Evolutionary conservation across 2,797 vertebrate genomes (phyloP).

Genomic region (Gymnocypris eckloni): DNA sequence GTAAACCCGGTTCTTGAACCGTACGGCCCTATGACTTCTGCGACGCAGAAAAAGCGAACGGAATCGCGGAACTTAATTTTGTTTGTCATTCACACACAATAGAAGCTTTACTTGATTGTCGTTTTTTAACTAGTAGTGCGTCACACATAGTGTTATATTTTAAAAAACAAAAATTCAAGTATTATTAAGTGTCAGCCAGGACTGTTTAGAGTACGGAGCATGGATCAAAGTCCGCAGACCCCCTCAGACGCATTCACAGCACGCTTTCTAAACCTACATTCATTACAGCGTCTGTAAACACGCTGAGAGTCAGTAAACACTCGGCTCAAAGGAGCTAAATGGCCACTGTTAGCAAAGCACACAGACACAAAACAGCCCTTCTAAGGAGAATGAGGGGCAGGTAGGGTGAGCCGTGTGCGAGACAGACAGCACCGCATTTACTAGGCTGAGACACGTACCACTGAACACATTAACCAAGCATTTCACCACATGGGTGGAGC

Average conservation of each 20-base stretch:
- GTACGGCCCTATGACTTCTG: no score
- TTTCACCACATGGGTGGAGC: slow-evolving; percentile 13
- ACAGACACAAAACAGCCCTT: slow-evolving; percentile 35
- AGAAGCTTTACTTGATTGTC: background rate
- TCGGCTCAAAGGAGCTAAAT: slow-evolving; percentile 40
- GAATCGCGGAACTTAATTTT: no score
- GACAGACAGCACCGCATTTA: background rate
- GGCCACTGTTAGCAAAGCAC: slow-evolving; percentile 45
- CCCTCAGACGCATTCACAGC: slow-evolving; percentile 21
- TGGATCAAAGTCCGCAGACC: slow-evolving; percentile 10
- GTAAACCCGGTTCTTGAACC: no score
- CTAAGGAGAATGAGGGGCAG: slow-evolving; percentile 18
- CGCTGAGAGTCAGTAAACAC: slow-evolving; percentile 47
- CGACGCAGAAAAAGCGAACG: no score
- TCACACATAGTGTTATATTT: background rate
- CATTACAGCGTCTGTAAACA: slow-evolving; percentile 47
- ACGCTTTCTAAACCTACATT: slow-evolving; percentile 31
- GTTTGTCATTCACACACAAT: background rate
- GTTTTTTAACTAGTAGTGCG: background rate
- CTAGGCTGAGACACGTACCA: background rate
- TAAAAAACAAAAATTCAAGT: background rate
- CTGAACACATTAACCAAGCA: slow-evolving; percentile 22
- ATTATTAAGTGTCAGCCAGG: background rate
- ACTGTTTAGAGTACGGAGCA: background rate
- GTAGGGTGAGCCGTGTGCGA: background rate